A percentile compares a stretch with the other conserved stretches of the same genome.
Conservation (phyloP, 2,797 vertebrate species). For the Sebastes trivittatus region DNA sequence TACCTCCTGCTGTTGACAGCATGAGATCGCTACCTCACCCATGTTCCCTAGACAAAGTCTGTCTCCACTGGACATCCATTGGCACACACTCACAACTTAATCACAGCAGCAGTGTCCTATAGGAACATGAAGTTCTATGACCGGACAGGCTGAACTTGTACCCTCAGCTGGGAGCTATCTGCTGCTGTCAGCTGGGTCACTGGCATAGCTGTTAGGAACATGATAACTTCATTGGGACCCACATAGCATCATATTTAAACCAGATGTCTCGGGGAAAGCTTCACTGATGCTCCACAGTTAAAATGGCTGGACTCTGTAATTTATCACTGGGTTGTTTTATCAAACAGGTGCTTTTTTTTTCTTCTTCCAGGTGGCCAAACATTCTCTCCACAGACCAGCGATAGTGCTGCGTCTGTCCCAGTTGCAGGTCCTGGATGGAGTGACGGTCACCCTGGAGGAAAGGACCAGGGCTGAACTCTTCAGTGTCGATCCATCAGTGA, state of each 20-base stretch:
- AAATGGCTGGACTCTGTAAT: background rate
- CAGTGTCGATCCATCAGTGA: slow-evolving; percentile 80
- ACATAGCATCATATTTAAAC: slow-evolving; percentile 44
- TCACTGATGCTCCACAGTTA: background rate
- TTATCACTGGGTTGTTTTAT: background rate
- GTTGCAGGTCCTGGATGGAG: slow-evolving; percentile 87
- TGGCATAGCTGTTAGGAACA: slow-evolving; percentile 29
- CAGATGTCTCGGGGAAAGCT: slow-evolving; percentile 39
- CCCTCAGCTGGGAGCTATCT: slow-evolving; percentile 55
- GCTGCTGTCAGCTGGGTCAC: slow-evolving; percentile 66
- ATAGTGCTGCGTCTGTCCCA: slow-evolving; percentile 81
- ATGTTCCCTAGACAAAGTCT: slow-evolving; percentile 51
- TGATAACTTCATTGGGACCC: slow-evolving; percentile 14
- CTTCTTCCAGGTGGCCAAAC: slow-evolving; percentile 80
- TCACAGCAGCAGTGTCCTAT: slow-evolving; percentile 50
- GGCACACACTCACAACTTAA: slow-evolving; percentile 28
- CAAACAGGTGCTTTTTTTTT: background rate
- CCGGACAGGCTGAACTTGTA: slow-evolving; percentile 44
- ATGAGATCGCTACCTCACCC: slow-evolving; percentile 62
- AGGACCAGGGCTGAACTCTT: slow-evolving; percentile 84
- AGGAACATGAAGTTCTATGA: slow-evolving; percentile 46
- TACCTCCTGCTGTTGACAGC: slow-evolving; percentile 65
- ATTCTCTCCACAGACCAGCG: slow-evolving; percentile 79
- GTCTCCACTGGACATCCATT: slow-evolving; percentile 45
- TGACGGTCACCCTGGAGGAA: slow-evolving; percentile 83